Base-by-base conservation (phyloP, 2,888 invertebrate genomes). In the Protophormia terraenovae region DNA sequence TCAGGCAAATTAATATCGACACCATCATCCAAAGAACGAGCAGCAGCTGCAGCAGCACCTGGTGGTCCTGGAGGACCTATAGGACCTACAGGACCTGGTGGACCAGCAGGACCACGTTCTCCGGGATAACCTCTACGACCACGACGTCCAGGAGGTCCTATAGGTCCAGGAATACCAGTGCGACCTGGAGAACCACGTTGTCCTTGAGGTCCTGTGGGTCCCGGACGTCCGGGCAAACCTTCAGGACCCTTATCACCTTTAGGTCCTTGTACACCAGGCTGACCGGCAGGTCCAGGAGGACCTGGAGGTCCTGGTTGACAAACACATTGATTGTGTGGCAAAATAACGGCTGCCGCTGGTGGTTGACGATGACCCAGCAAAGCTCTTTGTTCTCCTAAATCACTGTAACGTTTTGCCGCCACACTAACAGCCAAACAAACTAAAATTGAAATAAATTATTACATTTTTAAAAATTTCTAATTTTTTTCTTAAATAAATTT, bases 101-200 rank as follows among this genome's bases (percentile, higher is more conserved):
- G 84, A 1, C 87, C 88, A 1, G 78, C 66, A 6, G 84, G 83
- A 2, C 88, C 88, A 38, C 87, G 86, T 64, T 87, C 88, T 8
- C 88, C 88, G 8, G 86, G 86, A 76, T 77, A 87, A 14, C 88
- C 88, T 50, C 87, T 87, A 5, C 86, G 76, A 1, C 87, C 88
- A 16, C 67, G 66, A 5, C 76, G 67, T 12, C 88, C 88, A 1
- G 87, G 84, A 2, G 86, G 83, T 0, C 87, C 88, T 2, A 86
- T 29, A n/a, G 71, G 16, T 1, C 88, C 88, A 1, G 84, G 41
- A 2, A 55, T 32, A n/a, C 88, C 87, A n/a, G 71, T 80, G 7
- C 86, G 77, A 2, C 88, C 87, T 0, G 53, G 14, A 3, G 79
- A 3, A 12, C 88, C 87, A 24, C 47, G 60, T 12, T 66, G 76